Evolutionary conservation across 2,113 vertebrate species (phyloP).

Genomic region (Saccopteryx leptura): DNA sequence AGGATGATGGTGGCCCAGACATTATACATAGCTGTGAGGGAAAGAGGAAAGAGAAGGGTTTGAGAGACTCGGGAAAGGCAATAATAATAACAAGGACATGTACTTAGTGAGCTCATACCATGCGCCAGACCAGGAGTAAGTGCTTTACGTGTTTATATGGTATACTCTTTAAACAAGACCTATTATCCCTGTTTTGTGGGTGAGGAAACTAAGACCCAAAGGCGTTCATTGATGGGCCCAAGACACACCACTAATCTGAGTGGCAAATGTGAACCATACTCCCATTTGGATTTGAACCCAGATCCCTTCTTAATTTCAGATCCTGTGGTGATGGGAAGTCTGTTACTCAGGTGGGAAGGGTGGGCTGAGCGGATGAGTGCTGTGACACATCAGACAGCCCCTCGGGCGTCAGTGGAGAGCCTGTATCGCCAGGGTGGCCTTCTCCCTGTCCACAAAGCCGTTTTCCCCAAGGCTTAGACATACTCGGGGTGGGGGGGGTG

Average conservation of each 20-base stretch:
- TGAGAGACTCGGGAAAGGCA: not conserved
- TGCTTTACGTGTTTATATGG: not conserved
- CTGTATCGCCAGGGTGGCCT: not conserved
- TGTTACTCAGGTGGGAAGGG: not conserved
- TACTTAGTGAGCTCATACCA: too few relatives aligned
- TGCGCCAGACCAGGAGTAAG: not conserved
- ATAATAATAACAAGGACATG: not conserved
- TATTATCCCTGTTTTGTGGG: not conserved
- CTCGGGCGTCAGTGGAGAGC: not conserved
- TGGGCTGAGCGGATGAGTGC: not conserved
- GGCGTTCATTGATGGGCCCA: not conserved
- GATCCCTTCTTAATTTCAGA: not conserved
- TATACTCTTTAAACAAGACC: not conserved
- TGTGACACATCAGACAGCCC: not conserved
- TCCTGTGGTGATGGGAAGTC: accelerated
- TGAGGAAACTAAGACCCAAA: not conserved
- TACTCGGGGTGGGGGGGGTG: not conserved
- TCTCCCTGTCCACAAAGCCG: not conserved
- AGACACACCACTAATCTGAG: not conserved
- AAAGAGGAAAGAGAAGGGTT: not conserved
- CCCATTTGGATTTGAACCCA: not conserved
- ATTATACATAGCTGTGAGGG: too few relatives aligned
- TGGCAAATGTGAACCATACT: not conserved
- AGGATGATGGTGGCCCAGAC: not conserved
- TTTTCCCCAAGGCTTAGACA: not conserved